Conservation (phyloP, 1,140 invertebrate species). For the Diprion similis region DNA sequence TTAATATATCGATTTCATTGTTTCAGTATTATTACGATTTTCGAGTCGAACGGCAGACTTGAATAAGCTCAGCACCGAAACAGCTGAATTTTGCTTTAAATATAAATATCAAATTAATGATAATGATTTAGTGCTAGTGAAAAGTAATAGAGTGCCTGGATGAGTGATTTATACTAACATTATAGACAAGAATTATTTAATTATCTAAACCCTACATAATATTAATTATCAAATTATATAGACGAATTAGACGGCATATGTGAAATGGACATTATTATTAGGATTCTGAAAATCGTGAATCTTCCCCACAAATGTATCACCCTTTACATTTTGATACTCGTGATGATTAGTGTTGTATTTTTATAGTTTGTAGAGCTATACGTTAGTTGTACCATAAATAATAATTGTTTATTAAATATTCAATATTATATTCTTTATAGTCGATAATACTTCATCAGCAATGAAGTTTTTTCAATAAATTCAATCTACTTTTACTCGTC, state of each 20-base stretch:
- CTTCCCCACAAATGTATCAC: constrained; percentile 32
- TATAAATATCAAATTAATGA: constrained; percentile 40
- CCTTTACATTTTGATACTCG: constrained; percentile 49
- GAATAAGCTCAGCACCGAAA: constrained; percentile 33
- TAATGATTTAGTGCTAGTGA: constrained; percentile 49
- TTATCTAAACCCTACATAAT: constrained; percentile 15
- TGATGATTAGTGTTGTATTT: constrained; percentile 52
- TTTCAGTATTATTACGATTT: constrained; percentile 61
- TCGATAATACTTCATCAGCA: background rate
- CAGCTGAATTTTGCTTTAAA: constrained; percentile 39
- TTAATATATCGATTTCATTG: constrained; percentile 23
- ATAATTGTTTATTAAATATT: constrained; percentile 40
- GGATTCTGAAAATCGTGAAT: constrained; percentile 16
- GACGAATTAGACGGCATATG: constrained; percentile 33
- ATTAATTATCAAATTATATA: constrained; percentile 20
- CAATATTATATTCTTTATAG: background rate
- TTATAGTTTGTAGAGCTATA: constrained; percentile 50
- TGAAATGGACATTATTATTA: constrained; percentile 24
- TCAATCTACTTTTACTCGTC: background rate
- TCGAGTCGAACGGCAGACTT: constrained; percentile 59
- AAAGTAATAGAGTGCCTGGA: constrained; percentile 58
- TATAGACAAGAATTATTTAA: constrained; percentile 21
- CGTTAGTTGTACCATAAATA: constrained; percentile 45
- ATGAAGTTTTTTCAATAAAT: background rate
- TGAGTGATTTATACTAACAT: constrained; percentile 48